These are phyloP conservation scores for Aurelia coerulea DNA, from an alignment of 30 jellyfish, hydroid and myxozoan species.

Conservation along the genomic window DNA sequence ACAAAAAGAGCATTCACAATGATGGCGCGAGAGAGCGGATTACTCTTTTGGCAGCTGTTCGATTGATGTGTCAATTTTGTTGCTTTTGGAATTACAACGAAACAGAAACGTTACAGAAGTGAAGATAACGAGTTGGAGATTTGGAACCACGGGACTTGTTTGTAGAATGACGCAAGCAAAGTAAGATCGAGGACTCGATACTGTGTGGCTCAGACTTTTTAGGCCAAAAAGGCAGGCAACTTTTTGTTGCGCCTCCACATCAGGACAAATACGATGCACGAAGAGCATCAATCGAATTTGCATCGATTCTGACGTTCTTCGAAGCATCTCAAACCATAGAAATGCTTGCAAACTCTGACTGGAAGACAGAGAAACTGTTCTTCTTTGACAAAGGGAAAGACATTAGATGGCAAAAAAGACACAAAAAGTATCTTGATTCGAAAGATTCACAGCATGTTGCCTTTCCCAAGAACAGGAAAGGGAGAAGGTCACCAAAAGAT, in stretches of 20 bases:
- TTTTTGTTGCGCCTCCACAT: too few relatives aligned
- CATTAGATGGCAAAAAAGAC: slow-evolving; percentile 40
- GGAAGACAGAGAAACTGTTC: slow-evolving; percentile 59
- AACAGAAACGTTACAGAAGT: too few relatives aligned
- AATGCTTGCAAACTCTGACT: slow-evolving; percentile 5
- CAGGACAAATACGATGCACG: too few relatives aligned
- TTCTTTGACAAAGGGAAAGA: slow-evolving; percentile 54
- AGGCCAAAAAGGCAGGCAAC: too few relatives aligned
- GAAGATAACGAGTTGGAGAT: too few relatives aligned
- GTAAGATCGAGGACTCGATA: too few relatives aligned
- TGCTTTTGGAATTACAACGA: too few relatives aligned
- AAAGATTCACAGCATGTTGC: slow-evolving; percentile 29
- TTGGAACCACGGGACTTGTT: too few relatives aligned
- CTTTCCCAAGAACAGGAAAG: slow-evolving; percentile 1
- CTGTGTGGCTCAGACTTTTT: too few relatives aligned
- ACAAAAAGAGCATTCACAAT: slow-evolving; percentile 26
- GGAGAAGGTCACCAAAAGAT: background rate
- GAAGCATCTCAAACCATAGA: background rate
- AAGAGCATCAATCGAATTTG: background rate
- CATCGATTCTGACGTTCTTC: background rate
- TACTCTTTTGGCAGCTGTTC: too few relatives aligned
- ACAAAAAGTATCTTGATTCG: slow-evolving; percentile 47
- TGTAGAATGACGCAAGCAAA: too few relatives aligned
- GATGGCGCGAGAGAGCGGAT: background rate
- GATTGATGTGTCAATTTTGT: too few relatives aligned